These are phyloP conservation scores for Sycophila sp. DNA, from an alignment of 1,140 invertebrate species.

Conservation along the genomic window DNA sequence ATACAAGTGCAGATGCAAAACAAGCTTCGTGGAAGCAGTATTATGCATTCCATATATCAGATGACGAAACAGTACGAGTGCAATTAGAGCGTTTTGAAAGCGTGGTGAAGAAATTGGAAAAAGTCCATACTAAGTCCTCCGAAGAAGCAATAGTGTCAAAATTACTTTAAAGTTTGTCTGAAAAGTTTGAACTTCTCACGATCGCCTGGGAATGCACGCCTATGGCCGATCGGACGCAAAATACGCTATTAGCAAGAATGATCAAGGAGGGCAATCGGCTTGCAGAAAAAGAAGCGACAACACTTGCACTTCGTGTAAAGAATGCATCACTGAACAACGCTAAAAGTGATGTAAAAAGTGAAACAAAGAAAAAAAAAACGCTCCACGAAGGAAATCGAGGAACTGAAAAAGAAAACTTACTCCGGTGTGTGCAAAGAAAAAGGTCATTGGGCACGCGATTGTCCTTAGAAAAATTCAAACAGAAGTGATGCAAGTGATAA, in stretches of 20 bases:
- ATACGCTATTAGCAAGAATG: conserved; percentile 11
- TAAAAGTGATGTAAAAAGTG: background rate
- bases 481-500: background rate
- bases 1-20: conserved; percentile 2
- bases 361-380: background rate
- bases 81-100: conserved; percentile 19
- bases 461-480: background rate
- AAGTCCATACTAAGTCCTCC: conserved; percentile 30
- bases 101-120: conserved; percentile 6
- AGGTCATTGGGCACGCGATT: background rate
- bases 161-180: conserved; percentile 12
- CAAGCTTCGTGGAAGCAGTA: conserved; percentile 17
- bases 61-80: background rate
- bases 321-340: background rate
- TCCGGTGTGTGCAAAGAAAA: background rate
- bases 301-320: background rate
- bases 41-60: too few relatives aligned
- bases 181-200: conserved; percentile 16
- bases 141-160: conserved; percentile 20
- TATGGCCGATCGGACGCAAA: background rate
- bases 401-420: background rate
- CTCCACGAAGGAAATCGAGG: background rate
- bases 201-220: conserved; percentile 31
- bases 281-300: background rate
- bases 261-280: background rate